Percentiles rank a stretch among this genome's conserved stretches.
These are phyloP conservation scores for Vulpes vulpes DNA, from an alignment of 2,113 vertebrate genomes.

Conservation along the genomic window DNA sequence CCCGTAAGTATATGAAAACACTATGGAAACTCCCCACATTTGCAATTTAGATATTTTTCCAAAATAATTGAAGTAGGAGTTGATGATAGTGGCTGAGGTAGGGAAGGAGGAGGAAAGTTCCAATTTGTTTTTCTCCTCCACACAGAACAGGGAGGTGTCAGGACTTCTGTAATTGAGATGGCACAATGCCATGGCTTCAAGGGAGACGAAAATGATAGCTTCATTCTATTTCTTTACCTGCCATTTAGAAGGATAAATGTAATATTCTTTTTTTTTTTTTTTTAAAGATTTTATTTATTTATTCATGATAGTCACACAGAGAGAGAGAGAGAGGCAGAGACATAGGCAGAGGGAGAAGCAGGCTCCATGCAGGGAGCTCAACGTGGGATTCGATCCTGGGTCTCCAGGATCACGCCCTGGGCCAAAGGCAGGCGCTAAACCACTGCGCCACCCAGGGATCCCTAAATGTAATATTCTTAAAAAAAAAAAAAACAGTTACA, in stretches of 20 bases:
- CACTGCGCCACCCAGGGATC: too few relatives aligned
- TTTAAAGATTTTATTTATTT: too few relatives aligned
- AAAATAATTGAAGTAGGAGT: not conserved
- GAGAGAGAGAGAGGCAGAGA: too few relatives aligned
- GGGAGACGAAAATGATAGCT: slow-evolving; percentile 38
- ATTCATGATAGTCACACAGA: too few relatives aligned
- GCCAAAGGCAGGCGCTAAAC: too few relatives aligned
- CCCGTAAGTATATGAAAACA: slow-evolving; percentile 38
- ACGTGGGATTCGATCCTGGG: too few relatives aligned
- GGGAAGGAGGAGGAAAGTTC: not conserved
- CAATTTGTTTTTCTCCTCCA: not conserved
- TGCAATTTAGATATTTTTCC: slow-evolving; percentile 52
- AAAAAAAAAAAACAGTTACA: not conserved
- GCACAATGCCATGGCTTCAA: slow-evolving; percentile 30
- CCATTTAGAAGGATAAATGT: slow-evolving; percentile 36
- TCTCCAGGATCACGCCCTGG: too few relatives aligned
- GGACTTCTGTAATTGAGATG: not conserved
- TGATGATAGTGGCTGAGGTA: not conserved
- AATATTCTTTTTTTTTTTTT: too few relatives aligned
- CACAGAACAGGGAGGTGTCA: not conserved
- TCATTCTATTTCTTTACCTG: slow-evolving; percentile 33
- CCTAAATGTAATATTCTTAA: slow-evolving; percentile 13
- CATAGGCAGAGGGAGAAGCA: too few relatives aligned
- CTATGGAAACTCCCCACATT: slow-evolving; percentile 37
- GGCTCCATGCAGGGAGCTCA: too few relatives aligned